Evolutionary conservation across 2,113 vertebrate species (phyloP), one percentile per base, ranked within the genome.

Genomic region (Panthera leo): DNA sequence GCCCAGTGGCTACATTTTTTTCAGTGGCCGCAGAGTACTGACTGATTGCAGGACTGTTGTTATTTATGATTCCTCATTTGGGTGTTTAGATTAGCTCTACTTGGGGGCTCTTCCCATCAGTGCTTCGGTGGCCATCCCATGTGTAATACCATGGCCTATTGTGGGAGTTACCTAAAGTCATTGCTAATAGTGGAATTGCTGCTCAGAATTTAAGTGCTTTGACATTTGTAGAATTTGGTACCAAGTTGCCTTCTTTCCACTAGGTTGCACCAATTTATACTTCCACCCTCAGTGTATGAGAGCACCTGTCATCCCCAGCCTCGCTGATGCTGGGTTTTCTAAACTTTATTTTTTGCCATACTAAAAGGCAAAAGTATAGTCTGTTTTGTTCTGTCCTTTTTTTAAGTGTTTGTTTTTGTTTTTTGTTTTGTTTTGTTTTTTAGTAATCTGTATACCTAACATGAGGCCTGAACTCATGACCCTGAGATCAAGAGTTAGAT

Each of bases 291-390:
- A 92, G 23, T 15, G 0, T 23, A 0, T 9, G 23, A 51, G 23
- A 92, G 31, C 4, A 21, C 42, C 61, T 80, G 12, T 75, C 92
- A 61, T 16, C 25, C 51, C 84, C 27, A 73, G 34, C 36, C 76
- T 96, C 55, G 7, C 48, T 36, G 27, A 76, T 29, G 78, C 25
- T 42, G n/a, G 48, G 12, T 76, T 61, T 80, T 86, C 70, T 45
- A 86, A 65, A 84, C 58, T 58, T 83, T 63, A 79, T 34, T 36
- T 91, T 83, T 82, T 88, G 51, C 76, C 90, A 85, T 63, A 71
- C 67, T 84, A 51, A 85, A 18, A 87, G 25, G 25, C 76, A 53
- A 86, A 96, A 75, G 25, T 67, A 53, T 48, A 48, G 82, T 93
- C 71, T 91, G 27, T 91, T 90, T 84, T 92, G 5, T 96, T 86